These are phyloP conservation scores for Contarinia nasturtii DNA, from an alignment of 1,140 invertebrate species.

Conservation along the genomic window DNA sequence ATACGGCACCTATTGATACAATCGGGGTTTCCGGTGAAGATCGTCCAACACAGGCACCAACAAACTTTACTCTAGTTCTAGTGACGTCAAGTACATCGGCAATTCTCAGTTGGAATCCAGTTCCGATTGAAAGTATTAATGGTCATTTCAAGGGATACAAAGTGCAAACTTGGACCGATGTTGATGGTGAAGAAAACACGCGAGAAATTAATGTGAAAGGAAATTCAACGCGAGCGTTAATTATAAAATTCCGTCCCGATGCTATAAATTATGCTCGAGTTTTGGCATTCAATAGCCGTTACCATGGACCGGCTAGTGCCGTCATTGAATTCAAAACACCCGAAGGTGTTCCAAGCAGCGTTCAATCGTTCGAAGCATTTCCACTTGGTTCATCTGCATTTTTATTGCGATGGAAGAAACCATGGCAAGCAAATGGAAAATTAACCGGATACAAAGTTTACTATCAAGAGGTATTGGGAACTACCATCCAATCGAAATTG, in stretches of 20 bases:
- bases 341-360: constrained; percentile 82
- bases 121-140: constrained; percentile 48
- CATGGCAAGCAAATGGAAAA: constrained; percentile 84
- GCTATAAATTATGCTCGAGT: constrained; percentile 80
- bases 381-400: constrained; percentile 78
- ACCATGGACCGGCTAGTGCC: constrained; percentile 77
- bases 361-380: constrained; percentile 56
- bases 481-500: constrained; percentile 39
- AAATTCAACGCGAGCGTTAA: constrained; percentile 47
- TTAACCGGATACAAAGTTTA: constrained; percentile 85
- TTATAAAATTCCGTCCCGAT: constrained; percentile 74
- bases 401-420: constrained; percentile 77
- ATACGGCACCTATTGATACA: constrained; percentile 54
- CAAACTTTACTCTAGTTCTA: constrained; percentile 63
- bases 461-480: constrained; percentile 63
- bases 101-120: constrained; percentile 66
- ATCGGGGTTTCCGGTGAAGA: constrained; percentile 92
- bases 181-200: constrained; percentile 47
- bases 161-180: constrained; percentile 86
- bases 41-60: constrained; percentile 58
- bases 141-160: constrained; percentile 92
- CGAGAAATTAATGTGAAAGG: constrained; percentile 63
- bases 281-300: constrained; percentile 74
- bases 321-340: constrained; percentile 69
- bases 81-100: constrained; percentile 56